These are phyloP conservation scores for Eristalis pertinax DNA, from an alignment of 2,888 invertebrate genomes.

Conservation along the genomic window DNA sequence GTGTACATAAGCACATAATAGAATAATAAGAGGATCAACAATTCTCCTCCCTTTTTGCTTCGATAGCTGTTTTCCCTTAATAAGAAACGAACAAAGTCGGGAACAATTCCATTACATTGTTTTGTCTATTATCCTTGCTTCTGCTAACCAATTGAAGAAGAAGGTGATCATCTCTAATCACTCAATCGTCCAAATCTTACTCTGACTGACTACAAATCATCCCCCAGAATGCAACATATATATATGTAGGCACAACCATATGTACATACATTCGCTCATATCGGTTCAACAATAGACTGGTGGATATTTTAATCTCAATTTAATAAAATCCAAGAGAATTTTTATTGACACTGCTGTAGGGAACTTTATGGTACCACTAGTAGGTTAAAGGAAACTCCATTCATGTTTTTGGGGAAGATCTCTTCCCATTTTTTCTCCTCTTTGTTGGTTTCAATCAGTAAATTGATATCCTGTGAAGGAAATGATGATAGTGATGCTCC, in stretches of 20 bases:
- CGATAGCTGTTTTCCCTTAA: conserved; percentile 15
- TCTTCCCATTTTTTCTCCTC: background rate
- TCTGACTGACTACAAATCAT: conserved; percentile 7
- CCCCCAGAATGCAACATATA: conserved; percentile 26
- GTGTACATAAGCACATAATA: conserved; percentile 70
- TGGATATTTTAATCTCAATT: conserved; percentile 61
- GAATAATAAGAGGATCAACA: conserved; percentile 74
- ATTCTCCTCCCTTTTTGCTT: conserved; percentile 47
- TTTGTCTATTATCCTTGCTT: background rate
- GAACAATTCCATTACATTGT: conserved; percentile 27
- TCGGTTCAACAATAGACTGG: background rate
- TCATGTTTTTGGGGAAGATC: background rate
- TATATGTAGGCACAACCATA: background rate
- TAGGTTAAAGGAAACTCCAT: background rate
- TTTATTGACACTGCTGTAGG: conserved; percentile 26
- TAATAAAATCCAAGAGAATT: conserved; percentile 45
- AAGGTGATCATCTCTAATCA: conserved; percentile 62
- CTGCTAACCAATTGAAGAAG: conserved; percentile 17
- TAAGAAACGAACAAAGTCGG: conserved; percentile 20
- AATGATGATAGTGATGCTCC: conserved; percentile 42
- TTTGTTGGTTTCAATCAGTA: conserved; percentile 78
- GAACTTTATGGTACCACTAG: conserved; percentile 10
- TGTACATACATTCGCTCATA: background rate
- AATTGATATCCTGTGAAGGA: conserved; percentile 78
- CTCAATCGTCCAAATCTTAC: conserved; percentile 52